Evolutionary conservation across 2,113 vertebrate genomes (phyloP), one percentile per base, ranked within the genome.

Genomic region (Mirounga angustirostris): DNA sequence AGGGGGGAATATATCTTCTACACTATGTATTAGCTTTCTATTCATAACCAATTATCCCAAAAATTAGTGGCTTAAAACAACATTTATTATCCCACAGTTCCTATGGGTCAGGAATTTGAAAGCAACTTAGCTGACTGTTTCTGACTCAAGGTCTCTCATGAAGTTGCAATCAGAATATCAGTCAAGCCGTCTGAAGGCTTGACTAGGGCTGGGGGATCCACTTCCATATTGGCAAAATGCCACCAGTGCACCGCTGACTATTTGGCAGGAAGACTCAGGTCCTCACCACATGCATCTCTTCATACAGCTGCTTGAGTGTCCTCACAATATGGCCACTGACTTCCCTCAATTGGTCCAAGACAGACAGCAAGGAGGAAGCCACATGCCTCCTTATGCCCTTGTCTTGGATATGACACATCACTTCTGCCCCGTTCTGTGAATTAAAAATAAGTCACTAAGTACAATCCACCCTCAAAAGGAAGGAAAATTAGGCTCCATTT

Each of bases 71-170:
- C 54, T 92, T 92, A 87, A 96, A 94, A 65, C 24, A 91, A 59
- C 9, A n/a, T 65, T 78, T 93, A 52, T 84, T 88, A 81, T 33
- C 14, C 95, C 43, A 88, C 65, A 43, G 54, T 65, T 95, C 82
- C 85, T 87, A 3, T 87, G 61, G 18, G 30, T 71, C 73, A 83
- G 59, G 50, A 91, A 92, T 84, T 83, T 79, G 56, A 92, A 94
- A 92, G 36, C 67, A 91, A 80, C 30, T 84, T 91, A 52, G 14
- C 71, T 59, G 19, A 93, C 26, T 80, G 22, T 78, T 95, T 91
- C 43, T 82, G 54, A 83, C 52, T 86, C 74, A 40, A 8, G 40
- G 30, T 92, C 10, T 67, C 16, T 71, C 15, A 10, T 52, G 63
- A n/a, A 30, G 59, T 63, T 76, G 6, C 13, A 85, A 1, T 63